A percentile compares a stretch with the other conserved stretches of the same genome.
These are phyloP conservation scores for Hippocampus barbouri DNA, from an alignment of 2,113 vertebrate genomes.

Conservation along the genomic window DNA sequence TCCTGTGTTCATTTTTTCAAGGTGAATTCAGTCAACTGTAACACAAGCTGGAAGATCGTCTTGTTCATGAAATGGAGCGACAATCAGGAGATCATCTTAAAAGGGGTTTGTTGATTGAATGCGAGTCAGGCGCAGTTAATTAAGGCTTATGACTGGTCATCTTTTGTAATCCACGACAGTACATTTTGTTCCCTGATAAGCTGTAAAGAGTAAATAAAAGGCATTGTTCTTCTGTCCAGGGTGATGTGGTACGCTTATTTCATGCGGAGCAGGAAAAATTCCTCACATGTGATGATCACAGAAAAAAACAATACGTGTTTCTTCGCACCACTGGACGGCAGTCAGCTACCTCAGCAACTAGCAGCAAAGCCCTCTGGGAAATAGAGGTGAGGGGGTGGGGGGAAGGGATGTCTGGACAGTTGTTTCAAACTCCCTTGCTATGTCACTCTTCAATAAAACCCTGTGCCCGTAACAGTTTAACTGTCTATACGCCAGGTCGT, in stretches of 20 bases:
- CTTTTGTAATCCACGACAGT: background rate
- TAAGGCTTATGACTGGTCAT: background rate
- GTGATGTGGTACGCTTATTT: slow-evolving; percentile 93
- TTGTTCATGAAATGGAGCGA: slow-evolving; percentile 99
- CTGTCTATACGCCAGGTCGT: slow-evolving; percentile 72
- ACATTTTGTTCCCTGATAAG: background rate
- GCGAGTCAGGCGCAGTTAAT: background rate
- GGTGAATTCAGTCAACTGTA: slow-evolving; percentile 99
- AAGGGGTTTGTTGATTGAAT: slow-evolving; percentile 79
- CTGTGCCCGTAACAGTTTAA: background rate
- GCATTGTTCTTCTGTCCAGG: slow-evolving; percentile 68
- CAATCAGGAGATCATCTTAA: slow-evolving; percentile 93
- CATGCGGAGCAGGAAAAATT: slow-evolving; percentile 99
- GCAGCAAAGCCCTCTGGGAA: slow-evolving; percentile 97
- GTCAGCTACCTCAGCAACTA: slow-evolving; percentile 95
- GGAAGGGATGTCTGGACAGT: background rate
- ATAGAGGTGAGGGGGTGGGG: slow-evolving; percentile 80
- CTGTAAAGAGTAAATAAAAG: background rate
- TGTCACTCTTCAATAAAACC: background rate
- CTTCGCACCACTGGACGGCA: slow-evolving; percentile 92
- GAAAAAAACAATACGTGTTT: slow-evolving; percentile 96
- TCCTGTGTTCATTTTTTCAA: slow-evolving; percentile 49
- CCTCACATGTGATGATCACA: slow-evolving; percentile 94
- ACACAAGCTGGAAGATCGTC: slow-evolving; percentile 98
- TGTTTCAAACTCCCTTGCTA: background rate